Conservation (phyloP, 2,797 vertebrate species). For the Cercopithecus mitis region DNA sequence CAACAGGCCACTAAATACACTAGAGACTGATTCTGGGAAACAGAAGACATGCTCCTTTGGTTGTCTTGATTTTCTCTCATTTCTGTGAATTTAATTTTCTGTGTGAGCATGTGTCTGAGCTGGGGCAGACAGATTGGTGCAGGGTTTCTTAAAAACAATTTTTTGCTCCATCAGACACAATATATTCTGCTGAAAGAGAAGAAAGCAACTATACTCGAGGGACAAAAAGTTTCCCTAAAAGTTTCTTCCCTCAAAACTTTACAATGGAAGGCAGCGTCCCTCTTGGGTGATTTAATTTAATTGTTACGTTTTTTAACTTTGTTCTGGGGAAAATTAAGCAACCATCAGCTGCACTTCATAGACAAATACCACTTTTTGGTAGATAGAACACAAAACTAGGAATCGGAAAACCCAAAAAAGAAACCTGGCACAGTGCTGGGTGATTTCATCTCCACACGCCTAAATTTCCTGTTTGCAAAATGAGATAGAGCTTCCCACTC, state of each 20-base stretch:
- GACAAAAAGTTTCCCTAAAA: constrained; percentile 56
- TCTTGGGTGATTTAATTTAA: constrained; percentile 79
- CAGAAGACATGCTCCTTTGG: constrained; percentile 48
- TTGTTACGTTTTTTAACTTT: constrained; percentile 78
- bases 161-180: constrained; percentile 74
- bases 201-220: constrained; percentile 56
- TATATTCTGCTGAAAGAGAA: constrained; percentile 74
- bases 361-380: constrained; percentile 77
- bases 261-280: constrained; percentile 43
- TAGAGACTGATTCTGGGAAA: constrained; percentile 62
- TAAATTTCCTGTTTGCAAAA: constrained; percentile 80
- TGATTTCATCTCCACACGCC: constrained; percentile 81
- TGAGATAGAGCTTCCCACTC: constrained; percentile 76
- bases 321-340: constrained; percentile 77
- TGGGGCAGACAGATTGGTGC: constrained; percentile 72
- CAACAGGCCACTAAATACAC: constrained; percentile 53
- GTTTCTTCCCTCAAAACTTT: constrained; percentile 69
- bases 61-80: constrained; percentile 75
- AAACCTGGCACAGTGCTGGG: constrained; percentile 71
- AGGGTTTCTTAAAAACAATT: constrained; percentile 77
- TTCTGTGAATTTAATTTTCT: constrained; percentile 78
- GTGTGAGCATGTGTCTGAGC: constrained; percentile 69
- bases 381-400: constrained; percentile 78
- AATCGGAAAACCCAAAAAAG: constrained; percentile 79
- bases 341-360: constrained; percentile 74